Conservation (phyloP, 2,113 vertebrate genomes). For the Myanophis thanlyinensis region DNA sequence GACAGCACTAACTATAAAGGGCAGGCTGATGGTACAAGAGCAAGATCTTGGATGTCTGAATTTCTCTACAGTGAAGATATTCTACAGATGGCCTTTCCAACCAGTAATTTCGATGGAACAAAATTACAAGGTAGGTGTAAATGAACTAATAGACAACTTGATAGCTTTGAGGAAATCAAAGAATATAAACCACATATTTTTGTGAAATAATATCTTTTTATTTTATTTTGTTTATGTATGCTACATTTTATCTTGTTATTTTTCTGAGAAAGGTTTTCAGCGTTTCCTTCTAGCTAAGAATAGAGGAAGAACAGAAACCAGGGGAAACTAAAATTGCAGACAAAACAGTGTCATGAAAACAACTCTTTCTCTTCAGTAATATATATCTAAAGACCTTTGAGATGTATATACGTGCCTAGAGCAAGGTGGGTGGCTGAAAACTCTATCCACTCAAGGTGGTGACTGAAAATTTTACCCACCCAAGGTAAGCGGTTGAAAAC, state of each 20-base stretch:
- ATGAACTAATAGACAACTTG: conserved; percentile 7
- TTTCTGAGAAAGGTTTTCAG: neutral
- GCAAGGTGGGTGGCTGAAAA: neutral
- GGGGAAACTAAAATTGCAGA: neutral
- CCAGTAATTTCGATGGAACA: conserved; percentile 28
- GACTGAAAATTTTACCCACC: neutral
- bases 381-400: neutral
- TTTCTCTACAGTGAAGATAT: conserved; percentile 20
- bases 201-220: neutral
- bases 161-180: neutral
- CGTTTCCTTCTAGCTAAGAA: neutral
- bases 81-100: conserved; percentile 42
- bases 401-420: conserved; percentile 1
- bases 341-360: neutral
- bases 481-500: neutral
- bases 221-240: neutral
- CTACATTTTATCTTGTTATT: neutral
- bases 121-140: conserved; percentile 57
- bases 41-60: conserved; percentile 29
- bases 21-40: conserved; percentile 36
- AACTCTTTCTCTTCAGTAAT: neutral
- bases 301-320: neutral
- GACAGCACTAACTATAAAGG: conserved; percentile 48
- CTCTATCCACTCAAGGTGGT: neutral
- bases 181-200: neutral